Evolutionary conservation across 35 echinoderm and acorn worm species (phyloP), one percentile per base, ranked within the genome.

Genomic region (Ophioderma brevispina): DNA sequence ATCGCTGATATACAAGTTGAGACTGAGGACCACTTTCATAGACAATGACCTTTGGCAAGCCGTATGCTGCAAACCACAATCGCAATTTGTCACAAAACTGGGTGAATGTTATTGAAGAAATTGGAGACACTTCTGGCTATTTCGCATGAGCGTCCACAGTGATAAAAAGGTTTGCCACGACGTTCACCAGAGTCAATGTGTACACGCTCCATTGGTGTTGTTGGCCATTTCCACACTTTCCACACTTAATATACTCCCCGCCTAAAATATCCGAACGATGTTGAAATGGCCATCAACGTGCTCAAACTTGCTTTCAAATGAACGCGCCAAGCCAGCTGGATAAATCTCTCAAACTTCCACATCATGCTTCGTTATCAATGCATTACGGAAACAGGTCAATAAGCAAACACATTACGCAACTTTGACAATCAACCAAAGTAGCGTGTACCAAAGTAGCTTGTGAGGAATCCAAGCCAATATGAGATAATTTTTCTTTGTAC

Each of bases 21-120:
- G n/a, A 87, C 37, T 88, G 93, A 0, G 93, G 84, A 21, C 81
- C 81, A 81, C 81, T 94, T 25, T 91, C 88, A 38, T 46, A 85
- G 31, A 91, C 92, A 23, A 94, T 21, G 41, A 86, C 38, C 17
- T 46, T n/a, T 10, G 85, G 94, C 31, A 91, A 32, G n/a, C 94
- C 94, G 78, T 78, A 90, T 40, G 37, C 37, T 10, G 87, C 76
- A 75, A 94, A 84, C 18, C 89, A 39, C 34, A 43, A 38, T 0
- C 83, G 35, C 75, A 94, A 76, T 81, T 64, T 87, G 31, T 38
- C 32, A 70, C 90, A 90, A 1, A 87, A 90, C 55, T 80, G 81
- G 1, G 17, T 18, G 8, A 76, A 76, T 49, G 89, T 95, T 21
- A 89, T 91, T 30, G 81, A 75, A 1, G 39, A 55, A 82, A 86